phyloP scores from a whole-genome alignment of 92 coral and sea anemone species.

The Umimayanthus chanpuru region DNA sequence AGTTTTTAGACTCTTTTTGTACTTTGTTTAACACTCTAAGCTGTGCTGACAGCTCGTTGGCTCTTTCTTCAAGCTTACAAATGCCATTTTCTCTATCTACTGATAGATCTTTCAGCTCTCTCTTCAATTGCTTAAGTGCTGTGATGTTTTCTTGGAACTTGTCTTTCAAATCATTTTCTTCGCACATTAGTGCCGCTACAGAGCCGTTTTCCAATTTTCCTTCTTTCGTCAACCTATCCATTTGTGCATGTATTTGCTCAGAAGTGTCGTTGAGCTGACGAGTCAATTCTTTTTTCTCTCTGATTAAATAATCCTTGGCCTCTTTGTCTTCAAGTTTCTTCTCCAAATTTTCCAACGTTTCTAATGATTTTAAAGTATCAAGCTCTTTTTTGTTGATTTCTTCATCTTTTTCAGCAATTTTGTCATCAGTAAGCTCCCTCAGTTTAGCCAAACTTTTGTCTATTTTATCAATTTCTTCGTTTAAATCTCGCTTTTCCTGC shows the following conservation, averaged over 20 bases:
- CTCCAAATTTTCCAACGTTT: conserved; percentile 46
- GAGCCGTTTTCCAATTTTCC: conserved; percentile 24
- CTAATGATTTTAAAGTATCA: conserved; percentile 54
- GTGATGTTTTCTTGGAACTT: conserved; percentile 27
- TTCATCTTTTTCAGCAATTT: conserved; percentile 45
- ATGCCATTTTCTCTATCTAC: conserved; percentile 1
- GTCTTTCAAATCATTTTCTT: conserved; percentile 68
- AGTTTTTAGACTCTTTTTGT: not conserved
- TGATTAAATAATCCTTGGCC: conserved; percentile 52
- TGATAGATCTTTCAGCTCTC: not conserved
- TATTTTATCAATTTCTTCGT: conserved; percentile 63
- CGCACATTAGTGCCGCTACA: conserved; percentile 53
- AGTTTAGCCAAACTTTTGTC: conserved; percentile 55
- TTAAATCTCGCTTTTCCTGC: conserved; percentile 58
- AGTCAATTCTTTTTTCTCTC: conserved; percentile 11
- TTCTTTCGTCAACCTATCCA: conserved; percentile 1
- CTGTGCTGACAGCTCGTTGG: not conserved
- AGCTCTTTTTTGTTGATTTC: conserved; percentile 57
- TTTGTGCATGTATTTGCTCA: conserved; percentile 13
- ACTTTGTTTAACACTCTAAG: conserved; percentile 21
- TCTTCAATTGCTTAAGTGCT: not conserved
- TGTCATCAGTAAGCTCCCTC: conserved; percentile 39
- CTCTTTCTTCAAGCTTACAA: not conserved
- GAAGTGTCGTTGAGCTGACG: conserved; percentile 20
- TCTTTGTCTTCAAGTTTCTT: conserved; percentile 52